Evolutionary conservation across 2,888 invertebrate species (phyloP).

Genomic region (Gymnoscelis rufifasciata): DNA sequence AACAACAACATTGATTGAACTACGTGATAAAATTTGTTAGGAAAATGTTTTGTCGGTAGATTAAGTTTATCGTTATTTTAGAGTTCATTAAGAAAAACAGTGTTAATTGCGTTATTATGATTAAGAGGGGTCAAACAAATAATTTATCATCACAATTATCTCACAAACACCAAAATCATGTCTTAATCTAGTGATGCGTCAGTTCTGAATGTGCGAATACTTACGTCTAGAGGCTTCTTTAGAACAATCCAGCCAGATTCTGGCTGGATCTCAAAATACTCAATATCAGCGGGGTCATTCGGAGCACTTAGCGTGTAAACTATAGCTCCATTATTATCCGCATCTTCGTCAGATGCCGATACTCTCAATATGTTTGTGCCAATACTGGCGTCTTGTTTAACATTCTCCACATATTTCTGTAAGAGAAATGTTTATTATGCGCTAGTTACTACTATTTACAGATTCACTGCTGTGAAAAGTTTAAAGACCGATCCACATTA

Average conservation of each 20-base stretch:
- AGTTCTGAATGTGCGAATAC: conserved; percentile 71
- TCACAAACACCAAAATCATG: conserved; percentile 10
- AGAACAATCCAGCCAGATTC: conserved; percentile 98
- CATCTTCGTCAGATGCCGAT: conserved; percentile 97
- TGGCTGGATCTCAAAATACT: conserved; percentile 97
- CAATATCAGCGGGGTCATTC: conserved; percentile 91
- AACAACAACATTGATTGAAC: too few relatives aligned
- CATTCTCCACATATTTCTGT: conserved; percentile 97
- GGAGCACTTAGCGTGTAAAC: conserved; percentile 94
- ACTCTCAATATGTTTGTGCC: conserved; percentile 96
- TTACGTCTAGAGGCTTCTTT: conserved; percentile 97
- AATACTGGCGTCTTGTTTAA: conserved; percentile 97
- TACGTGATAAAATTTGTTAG: too few relatives aligned
- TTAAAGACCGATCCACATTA: too few relatives aligned
- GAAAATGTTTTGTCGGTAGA: too few relatives aligned
- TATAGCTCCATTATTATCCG: conserved; percentile 97
- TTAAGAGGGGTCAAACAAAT: too few relatives aligned
- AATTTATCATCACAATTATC: not conserved
- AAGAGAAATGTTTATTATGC: conserved; percentile 52
- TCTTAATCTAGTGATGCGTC: conserved; percentile 26
- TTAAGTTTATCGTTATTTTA: too few relatives aligned
- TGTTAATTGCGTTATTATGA: too few relatives aligned
- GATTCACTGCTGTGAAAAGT: too few relatives aligned
- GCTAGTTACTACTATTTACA: too few relatives aligned
- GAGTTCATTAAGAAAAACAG: too few relatives aligned